Conservation (phyloP, 2,888 invertebrate species). For the Euzophera pinguis region DNA sequence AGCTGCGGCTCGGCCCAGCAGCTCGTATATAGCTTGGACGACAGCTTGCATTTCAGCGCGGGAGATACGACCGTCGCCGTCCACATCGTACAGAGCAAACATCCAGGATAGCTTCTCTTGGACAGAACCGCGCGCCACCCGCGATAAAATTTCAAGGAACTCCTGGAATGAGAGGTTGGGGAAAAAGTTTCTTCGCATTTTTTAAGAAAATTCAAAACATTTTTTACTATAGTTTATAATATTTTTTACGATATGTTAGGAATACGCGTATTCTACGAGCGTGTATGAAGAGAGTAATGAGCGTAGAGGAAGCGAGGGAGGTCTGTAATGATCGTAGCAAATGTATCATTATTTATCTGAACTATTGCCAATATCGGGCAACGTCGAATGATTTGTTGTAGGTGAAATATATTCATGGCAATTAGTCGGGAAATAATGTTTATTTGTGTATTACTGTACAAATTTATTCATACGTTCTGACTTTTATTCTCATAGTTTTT, state of each 20-base stretch:
- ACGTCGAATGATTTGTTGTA: neutral
- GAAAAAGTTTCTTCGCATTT: no score
- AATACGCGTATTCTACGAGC: no score
- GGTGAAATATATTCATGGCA: neutral
- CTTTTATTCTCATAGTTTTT: no score
- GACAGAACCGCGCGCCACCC: conserved; percentile 89
- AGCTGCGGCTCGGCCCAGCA: conserved; percentile 88
- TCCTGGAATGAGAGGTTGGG: conserved; percentile 80
- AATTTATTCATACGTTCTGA: no score
- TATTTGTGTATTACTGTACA: no score
- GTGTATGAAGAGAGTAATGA: no score
- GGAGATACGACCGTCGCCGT: conserved; percentile 91
- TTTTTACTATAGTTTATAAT: no score
- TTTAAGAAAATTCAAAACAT: no score
- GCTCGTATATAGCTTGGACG: conserved; percentile 90
- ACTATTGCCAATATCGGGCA: neutral
- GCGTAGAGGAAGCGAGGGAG: no score
- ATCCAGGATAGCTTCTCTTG: conserved; percentile 94
- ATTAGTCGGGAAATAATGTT: neutral
- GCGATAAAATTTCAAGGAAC: conserved; percentile 90
- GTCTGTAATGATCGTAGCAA: no score
- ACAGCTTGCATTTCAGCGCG: conserved; percentile 92
- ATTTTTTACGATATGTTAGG: no score
- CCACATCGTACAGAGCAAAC: conserved; percentile 92
- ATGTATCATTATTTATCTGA: neutral